Conservation (phyloP, 2,888 invertebrate species). For the Lasioglossum morio region DNA sequence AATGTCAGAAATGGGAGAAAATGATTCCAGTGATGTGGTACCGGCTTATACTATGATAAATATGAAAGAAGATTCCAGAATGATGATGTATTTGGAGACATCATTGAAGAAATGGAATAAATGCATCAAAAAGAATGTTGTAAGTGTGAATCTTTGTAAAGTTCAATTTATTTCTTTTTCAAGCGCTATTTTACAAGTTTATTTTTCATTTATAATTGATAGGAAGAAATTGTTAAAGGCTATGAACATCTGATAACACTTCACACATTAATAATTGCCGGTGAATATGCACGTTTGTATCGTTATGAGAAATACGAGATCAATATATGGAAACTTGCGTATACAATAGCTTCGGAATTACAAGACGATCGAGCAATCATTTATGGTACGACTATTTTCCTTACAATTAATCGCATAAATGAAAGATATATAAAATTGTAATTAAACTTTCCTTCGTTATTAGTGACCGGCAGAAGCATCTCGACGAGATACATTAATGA, state of each 20-base stretch:
- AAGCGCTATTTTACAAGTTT: background rate
- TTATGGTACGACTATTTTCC: conserved; percentile 69
- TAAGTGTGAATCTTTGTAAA: conserved; percentile 64
- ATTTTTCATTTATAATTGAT: conserved; percentile 5
- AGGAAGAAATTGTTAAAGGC: conserved; percentile 67
- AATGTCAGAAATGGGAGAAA: conserved; percentile 45
- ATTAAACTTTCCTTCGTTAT: background rate
- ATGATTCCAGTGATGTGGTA: conserved; percentile 68
- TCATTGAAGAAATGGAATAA: conserved; percentile 74
- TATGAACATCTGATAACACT: conserved; percentile 73
- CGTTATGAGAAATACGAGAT: conserved; percentile 76
- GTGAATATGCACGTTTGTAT: conserved; percentile 79
- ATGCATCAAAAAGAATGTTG: conserved; percentile 67
- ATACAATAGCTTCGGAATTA: conserved; percentile 73
- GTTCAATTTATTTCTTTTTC: background rate
- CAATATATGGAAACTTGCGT: conserved; percentile 77
- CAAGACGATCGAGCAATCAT: conserved; percentile 70
- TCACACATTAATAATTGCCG: conserved; percentile 74
- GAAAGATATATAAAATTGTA: background rate
- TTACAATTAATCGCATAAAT: background rate
- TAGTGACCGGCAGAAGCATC: conserved; percentile 77
- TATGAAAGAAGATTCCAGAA: conserved; percentile 72
- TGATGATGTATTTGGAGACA: conserved; percentile 65
- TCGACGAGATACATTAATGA: conserved; percentile 73
- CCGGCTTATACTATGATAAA: conserved; percentile 79